Evolutionary conservation across 2,888 invertebrate genomes (phyloP), one percentile per base, ranked within the genome.

Genomic region (Chromoteleia sp.): DNA sequence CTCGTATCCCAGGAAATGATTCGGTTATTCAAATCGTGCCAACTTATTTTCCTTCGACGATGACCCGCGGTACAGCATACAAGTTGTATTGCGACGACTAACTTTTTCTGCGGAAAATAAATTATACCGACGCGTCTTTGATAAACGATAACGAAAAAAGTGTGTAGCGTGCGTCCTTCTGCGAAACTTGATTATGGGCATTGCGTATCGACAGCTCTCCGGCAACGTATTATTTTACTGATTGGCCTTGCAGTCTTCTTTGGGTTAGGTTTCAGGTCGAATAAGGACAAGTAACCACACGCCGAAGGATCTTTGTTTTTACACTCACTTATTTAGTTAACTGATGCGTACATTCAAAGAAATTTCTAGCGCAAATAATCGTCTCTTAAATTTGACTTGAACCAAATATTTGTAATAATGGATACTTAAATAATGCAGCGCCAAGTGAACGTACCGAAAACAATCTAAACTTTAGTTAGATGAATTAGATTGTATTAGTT

Each of bases 221-320:
- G 36, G 56, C 50, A 43, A 14, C 33, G 61, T 79, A 74, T 74
- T 61, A 74, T 76, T 73, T 79, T 79, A 74, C 79, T 29, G 52
- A 56, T 74, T 45, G 79, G 59, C 73, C 73, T 79, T 74, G 79
- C 61, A 74, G 65, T 68, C 68, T 73, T 61, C 68, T 73, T 68
- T 80, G 68, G 74, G 33, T 76, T 68, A 68, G 29, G 68, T 76
- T 76, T 68, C 76, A 67, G 67, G 61, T 61, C 58, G 76, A 68
- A 68, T 68, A 76, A 76, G 68, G 68, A 68, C 52, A 61, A 54
- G 68, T 12, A 50, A 67, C 59, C 61, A 21, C 67, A 52, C 12
- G 33, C 8, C 29, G 61, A 73, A 73, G 33, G 65, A 67, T 67
- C 61, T 68, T 76, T 76, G 76, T 68, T 68, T 68, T 76, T 52